Evolutionary conservation across 2,113 vertebrate genomes (phyloP), one percentile per base, ranked within the genome.

Genomic region (Dunckerocampus dactyliophorus): DNA sequence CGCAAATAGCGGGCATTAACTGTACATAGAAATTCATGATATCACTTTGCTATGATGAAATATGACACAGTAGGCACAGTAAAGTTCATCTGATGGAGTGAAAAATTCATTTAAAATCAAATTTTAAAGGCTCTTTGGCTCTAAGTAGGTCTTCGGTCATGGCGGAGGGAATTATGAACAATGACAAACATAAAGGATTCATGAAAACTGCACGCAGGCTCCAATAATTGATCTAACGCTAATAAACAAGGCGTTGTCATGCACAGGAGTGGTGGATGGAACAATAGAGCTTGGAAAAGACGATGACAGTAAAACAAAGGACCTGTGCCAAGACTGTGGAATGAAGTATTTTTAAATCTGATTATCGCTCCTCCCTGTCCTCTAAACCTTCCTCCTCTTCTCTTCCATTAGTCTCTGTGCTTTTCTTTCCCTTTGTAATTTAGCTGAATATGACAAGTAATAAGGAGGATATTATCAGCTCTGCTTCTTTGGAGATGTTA

Each of bases 301-400:
- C 11, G 20, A 37, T 49, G 59, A 62, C 19, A 47, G 43, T 8
- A 20, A 51, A 62, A 65, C 47, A 63, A 65, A 72, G 57, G 54
- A 42, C 13, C 13, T 14, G 22, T 28, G 50, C 39, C 24, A 52
- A 31, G 62, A 59, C 66, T 66, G 57, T 28, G 42, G 31, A 46
- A 39, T 2, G 19, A 58, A 54, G n/a, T 17, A 13, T 10, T 42
- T 53, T 72, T 17, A 69, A 65, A 72, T 53, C 55, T 53, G 52
- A 68, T 65, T 65, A 65, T 21, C 34, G 15, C 24, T 43, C 42
- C 19, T 47, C 56, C 7, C 17, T 56, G 46, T 51, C 59, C 14
- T 46, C 62, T 4, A 7, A 42, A 24, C 51, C 12, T 10, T 47
- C 60, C 12, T 54, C 48, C 56, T 54, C 37, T 21, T 61, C 28